phyloP scores from a whole-genome alignment of 2,797 vertebrate genomes.

The Myripristis murdjan region DNA sequence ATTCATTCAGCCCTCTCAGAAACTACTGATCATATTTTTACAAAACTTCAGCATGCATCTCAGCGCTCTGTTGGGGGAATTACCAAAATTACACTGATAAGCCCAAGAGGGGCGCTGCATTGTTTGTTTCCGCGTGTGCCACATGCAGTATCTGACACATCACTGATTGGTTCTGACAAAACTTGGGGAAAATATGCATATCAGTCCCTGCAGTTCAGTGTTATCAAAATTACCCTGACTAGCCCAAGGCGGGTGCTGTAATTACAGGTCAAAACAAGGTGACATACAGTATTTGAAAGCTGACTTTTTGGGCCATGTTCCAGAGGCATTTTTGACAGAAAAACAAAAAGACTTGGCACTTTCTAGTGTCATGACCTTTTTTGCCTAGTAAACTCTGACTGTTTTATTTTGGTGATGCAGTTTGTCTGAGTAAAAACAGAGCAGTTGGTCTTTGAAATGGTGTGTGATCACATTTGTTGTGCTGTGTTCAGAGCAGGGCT shows the following conservation, averaged over 20 bases:
- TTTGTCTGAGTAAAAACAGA: neutral
- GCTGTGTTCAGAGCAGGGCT: conserved; percentile 52
- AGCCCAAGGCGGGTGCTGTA: neutral
- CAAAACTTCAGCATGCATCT: neutral
- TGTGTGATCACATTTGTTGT: conserved; percentile 44
- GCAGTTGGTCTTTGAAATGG: conserved; percentile 25
- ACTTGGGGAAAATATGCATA: neutral
- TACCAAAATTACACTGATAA: too few species aligned
- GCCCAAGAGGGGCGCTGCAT: too few species aligned
- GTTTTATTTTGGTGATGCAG: neutral
- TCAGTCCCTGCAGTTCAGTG: neutral
- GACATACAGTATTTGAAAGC: neutral
- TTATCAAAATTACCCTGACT: neutral
- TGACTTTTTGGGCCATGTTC: neutral
- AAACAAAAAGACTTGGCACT: too few species aligned
- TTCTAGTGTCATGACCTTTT: neutral
- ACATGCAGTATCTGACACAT: neutral
- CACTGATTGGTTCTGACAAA: neutral
- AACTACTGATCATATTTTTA: neutral
- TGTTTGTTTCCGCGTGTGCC: too few species aligned
- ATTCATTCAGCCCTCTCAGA: too few species aligned
- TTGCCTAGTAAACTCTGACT: neutral
- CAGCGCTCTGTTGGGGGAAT: neutral
- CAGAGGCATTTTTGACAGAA: neutral
- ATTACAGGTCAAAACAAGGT: neutral